Base-by-base conservation (phyloP, 2,888 invertebrate genomes). In the Blomia tropicalis region DNA sequence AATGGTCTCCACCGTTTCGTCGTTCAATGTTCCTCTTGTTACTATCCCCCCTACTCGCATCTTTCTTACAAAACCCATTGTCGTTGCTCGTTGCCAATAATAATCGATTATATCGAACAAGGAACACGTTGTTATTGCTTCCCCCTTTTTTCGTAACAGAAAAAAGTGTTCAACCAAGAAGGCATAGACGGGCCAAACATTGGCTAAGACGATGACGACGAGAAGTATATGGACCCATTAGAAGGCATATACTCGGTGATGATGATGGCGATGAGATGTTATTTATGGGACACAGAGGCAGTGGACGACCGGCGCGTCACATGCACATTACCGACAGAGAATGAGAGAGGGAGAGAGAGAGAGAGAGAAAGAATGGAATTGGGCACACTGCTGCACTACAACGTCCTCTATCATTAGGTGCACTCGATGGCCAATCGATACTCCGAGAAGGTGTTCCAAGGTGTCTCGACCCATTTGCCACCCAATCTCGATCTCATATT, bases 71-170 rank as follows among this genome's bases (percentile, higher is more conserved):
- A n/a, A n/a, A n/a, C n/a, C n/a, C 41, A 41, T 41, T 41, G 14
- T n/a, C n/a, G n/a, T n/a, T 41, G 23, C 51, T n/a, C n/a, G 23
- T 47, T n/a, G 27, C 7, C n/a, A n/a, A 14, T n/a, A 47, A 47
- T 47, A 47, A 47, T 47, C 51, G 51, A 47, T 47, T 47, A 47
- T 47, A 47, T 47, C 51, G 51, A 47, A 47, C 51, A 47, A 22
- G 51, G 27, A 47, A 47, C 51, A 47, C 51, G 51, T 47, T 47
- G 51, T 47, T 47, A 47, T 47, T 22, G 36, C 36, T 36, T 17
- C n/a, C n/a, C n/a, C n/a, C n/a, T n/a, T n/a, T n/a, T n/a, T n/a
- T n/a, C n/a, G n/a, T n/a, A n/a, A n/a, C n/a, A n/a, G n/a, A n/a
- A n/a, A n/a, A n/a, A n/a, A n/a, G n/a, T n/a, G n/a, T n/a, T n/a